Conservation (phyloP, 2,888 invertebrate genomes). For the Zaprionus obscuricornis region DNA sequence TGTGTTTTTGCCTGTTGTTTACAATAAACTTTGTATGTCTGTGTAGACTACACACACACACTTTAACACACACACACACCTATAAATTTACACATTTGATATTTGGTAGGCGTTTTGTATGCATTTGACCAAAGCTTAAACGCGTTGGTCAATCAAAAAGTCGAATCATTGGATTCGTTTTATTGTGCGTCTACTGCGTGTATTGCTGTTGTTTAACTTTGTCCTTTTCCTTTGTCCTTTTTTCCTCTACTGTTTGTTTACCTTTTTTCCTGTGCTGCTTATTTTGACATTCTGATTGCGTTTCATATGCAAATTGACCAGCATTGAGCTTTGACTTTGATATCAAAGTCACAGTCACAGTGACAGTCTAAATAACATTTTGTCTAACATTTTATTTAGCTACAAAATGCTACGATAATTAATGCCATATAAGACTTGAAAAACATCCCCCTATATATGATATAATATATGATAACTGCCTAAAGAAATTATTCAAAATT, state of each 20-base stretch:
- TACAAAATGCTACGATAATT: slow-evolving; percentile 8
- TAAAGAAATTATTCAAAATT: too few species aligned
- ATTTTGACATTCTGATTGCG: slow-evolving; percentile 70
- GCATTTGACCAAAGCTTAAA: slow-evolving; percentile 38
- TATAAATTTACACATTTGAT: background rate
- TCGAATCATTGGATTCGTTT: slow-evolving; percentile 22
- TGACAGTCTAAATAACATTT: background rate
- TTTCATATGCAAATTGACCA: slow-evolving; percentile 76
- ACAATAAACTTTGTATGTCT: too few species aligned
- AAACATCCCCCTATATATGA: too few species aligned
- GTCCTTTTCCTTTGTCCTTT: slow-evolving; percentile 46
- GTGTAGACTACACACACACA: too few species aligned
- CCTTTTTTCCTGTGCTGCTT: slow-evolving; percentile 43
- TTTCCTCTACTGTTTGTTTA: slow-evolving; percentile 51
- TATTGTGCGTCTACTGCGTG: too few species aligned
- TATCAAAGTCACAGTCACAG: slow-evolving; percentile 3
- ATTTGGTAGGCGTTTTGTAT: slow-evolving; percentile 22
- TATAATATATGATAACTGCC: too few species aligned
- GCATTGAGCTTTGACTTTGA: background rate
- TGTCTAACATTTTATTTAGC: slow-evolving; percentile 28
- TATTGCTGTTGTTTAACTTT: slow-evolving; percentile 55
- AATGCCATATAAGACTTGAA: too few species aligned
- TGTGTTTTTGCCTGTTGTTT: too few species aligned
- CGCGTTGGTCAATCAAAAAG: slow-evolving; percentile 40
- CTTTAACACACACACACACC: too few species aligned